phyloP scores from a whole-genome alignment of 53 echinoderm and acorn worm species.

The Crossaster papposus region DNA sequence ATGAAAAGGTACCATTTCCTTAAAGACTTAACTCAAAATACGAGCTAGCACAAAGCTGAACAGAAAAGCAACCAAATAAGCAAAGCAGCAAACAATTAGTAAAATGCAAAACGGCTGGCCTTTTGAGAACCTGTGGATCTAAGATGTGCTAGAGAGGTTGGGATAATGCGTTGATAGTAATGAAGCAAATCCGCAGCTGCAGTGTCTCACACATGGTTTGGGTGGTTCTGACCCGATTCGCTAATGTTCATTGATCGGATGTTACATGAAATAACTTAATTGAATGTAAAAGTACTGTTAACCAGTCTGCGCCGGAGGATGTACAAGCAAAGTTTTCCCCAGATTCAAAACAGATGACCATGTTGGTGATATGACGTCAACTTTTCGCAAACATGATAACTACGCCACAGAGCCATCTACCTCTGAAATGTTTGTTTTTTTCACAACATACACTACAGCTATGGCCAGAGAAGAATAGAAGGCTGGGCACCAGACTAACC shows the following conservation, averaged over 20 bases:
- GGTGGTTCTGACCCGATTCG: no score
- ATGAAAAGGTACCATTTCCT: neutral
- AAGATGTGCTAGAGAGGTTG: no score
- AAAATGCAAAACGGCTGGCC: neutral
- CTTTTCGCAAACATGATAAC: neutral
- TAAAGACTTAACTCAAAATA: neutral
- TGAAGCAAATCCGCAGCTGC: no score
- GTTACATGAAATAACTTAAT: no score
- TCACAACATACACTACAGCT: neutral
- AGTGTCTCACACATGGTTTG: no score
- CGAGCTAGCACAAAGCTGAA: neutral
- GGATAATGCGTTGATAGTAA: no score
- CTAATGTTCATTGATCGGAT: no score
- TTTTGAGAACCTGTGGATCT: no score
- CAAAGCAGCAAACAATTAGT: neutral
- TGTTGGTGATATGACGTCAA: neutral
- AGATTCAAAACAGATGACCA: no score
- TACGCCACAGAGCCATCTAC: neutral
- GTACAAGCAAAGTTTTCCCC: no score
- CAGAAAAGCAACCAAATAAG: neutral
- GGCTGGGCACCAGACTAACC: conserved; percentile 75
- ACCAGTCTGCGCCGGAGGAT: no score
- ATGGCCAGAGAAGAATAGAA: neutral
- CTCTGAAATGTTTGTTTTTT: conserved; percentile 6
- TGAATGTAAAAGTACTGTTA: no score